phyloP scores from a whole-genome alignment of 2,113 vertebrate species.

The Regulus satrapa region DNA sequence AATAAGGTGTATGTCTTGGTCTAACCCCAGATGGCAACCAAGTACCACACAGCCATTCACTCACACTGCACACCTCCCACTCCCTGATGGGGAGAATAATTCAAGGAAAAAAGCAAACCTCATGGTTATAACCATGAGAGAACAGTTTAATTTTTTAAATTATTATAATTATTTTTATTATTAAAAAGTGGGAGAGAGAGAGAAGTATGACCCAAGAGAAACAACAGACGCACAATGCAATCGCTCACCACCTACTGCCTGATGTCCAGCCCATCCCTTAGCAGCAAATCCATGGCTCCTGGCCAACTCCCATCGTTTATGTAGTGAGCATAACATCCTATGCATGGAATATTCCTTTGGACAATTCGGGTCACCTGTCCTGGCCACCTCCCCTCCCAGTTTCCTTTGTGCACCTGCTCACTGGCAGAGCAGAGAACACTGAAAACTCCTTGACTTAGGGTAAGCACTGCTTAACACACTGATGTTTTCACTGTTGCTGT shows the following conservation, averaged over 20 bases:
- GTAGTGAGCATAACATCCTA: neutral
- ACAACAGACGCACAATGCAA: accelerated
- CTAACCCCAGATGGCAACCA: neutral
- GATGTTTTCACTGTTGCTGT: neutral
- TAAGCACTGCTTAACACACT: neutral
- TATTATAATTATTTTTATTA: neutral
- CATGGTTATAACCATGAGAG: too few relatives aligned
- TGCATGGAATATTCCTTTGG: neutral
- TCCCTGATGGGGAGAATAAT: neutral
- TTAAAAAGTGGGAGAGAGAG: too few relatives aligned
- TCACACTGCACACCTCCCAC: neutral
- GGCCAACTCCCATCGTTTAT: accelerated
- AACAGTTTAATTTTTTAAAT: neutral
- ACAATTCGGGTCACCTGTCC: neutral
- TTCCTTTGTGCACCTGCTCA: neutral
- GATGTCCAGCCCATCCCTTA: neutral
- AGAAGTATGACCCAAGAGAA: accelerated
- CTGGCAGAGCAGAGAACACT: neutral
- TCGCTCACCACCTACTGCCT: accelerated
- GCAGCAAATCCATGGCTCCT: neutral
- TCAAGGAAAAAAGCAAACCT: neutral
- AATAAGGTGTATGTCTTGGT: neutral
- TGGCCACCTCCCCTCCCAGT: neutral
- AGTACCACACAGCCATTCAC: neutral
- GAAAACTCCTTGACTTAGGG: neutral